phyloP scores from a whole-genome alignment of 92 coral and sea anemone species.

The Phenganax marumi region DNA sequence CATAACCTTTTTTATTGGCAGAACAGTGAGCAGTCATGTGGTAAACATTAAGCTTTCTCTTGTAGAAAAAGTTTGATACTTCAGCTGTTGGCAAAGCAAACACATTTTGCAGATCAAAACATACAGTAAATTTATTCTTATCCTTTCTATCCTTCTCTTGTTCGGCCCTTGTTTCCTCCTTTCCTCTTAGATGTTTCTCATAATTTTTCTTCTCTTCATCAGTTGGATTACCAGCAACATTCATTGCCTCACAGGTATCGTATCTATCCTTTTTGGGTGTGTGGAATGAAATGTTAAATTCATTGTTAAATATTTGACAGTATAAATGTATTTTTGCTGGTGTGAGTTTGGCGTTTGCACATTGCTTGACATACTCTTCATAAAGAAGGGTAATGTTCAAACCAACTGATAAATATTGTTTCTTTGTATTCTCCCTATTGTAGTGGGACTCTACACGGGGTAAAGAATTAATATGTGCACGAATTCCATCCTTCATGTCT shows the following conservation, averaged over 20 bases:
- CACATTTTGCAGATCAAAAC: conserved; percentile 60
- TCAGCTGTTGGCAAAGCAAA: conserved; percentile 51
- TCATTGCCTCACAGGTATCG: conserved; percentile 49
- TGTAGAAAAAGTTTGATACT: conserved; percentile 14
- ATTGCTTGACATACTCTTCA: conserved; percentile 51
- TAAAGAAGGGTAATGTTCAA: conserved; percentile 48
- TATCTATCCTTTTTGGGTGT: conserved; percentile 55
- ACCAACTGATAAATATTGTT: conserved; percentile 36
- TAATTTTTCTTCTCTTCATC: conserved; percentile 7
- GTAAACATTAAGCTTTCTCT: no score
- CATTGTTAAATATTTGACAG: conserved; percentile 48
- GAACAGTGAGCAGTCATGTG: neutral
- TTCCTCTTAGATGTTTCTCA: conserved; percentile 13
- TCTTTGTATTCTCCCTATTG: conserved; percentile 51
- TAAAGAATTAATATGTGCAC: neutral
- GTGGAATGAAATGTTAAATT: conserved; percentile 56
- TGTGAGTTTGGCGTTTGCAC: conserved; percentile 34
- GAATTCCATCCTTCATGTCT: conserved; percentile 8
- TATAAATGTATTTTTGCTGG: conserved; percentile 59
- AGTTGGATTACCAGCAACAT: neutral
- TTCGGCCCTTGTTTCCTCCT: conserved; percentile 9
- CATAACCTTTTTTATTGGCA: neutral
- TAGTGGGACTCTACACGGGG: neutral
- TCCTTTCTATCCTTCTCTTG: neutral
- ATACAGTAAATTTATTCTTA: neutral